These are phyloP conservation scores for Meta bourneti DNA, from an alignment of 2,888 invertebrate species.

Conservation along the genomic window DNA sequence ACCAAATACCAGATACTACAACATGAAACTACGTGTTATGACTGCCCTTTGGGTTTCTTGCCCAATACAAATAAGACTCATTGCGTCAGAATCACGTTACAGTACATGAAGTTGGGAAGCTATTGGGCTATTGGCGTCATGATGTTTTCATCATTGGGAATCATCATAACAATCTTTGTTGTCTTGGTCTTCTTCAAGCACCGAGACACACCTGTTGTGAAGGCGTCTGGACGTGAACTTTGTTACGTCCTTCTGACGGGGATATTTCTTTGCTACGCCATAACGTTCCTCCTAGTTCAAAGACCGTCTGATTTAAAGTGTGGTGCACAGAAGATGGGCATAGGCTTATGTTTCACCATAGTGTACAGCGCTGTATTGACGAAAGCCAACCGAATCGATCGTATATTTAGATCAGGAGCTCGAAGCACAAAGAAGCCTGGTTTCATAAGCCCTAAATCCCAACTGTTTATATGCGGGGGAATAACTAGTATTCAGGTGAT, in stretches of 20 bases:
- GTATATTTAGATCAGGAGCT: slow-evolving; percentile 80
- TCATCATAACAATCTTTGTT: slow-evolving; percentile 80
- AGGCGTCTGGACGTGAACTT: slow-evolving; percentile 82
- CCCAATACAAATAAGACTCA: slow-evolving; percentile 78
- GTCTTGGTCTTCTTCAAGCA: slow-evolving; percentile 80
- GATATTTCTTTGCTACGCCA: slow-evolving; percentile 81
- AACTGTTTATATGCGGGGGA: slow-evolving; percentile 81
- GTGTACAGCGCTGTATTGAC: slow-evolving; percentile 82
- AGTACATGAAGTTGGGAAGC: slow-evolving; percentile 84
- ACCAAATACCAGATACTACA: slow-evolving; percentile 90
- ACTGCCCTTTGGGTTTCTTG: slow-evolving; percentile 84
- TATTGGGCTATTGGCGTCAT: slow-evolving; percentile 96
- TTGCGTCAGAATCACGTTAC: slow-evolving; percentile 90
- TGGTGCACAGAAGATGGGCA: slow-evolving; percentile 81
- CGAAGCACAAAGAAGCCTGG: slow-evolving; percentile 81
- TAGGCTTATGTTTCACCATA: slow-evolving; percentile 81
- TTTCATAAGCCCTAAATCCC: slow-evolving; percentile 82
- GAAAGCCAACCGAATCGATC: slow-evolving; percentile 80
- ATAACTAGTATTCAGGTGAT: slow-evolving; percentile 80
- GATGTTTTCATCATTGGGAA: slow-evolving; percentile 83
- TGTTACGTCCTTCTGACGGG: slow-evolving; percentile 81
- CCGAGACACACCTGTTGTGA: slow-evolving; percentile 81
- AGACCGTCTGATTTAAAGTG: slow-evolving; percentile 80
- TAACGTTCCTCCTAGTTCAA: slow-evolving; percentile 81
- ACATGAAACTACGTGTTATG: slow-evolving; percentile 91